Base-by-base conservation (phyloP, 1,140 invertebrate genomes). In the Colletes gigas region DNA sequence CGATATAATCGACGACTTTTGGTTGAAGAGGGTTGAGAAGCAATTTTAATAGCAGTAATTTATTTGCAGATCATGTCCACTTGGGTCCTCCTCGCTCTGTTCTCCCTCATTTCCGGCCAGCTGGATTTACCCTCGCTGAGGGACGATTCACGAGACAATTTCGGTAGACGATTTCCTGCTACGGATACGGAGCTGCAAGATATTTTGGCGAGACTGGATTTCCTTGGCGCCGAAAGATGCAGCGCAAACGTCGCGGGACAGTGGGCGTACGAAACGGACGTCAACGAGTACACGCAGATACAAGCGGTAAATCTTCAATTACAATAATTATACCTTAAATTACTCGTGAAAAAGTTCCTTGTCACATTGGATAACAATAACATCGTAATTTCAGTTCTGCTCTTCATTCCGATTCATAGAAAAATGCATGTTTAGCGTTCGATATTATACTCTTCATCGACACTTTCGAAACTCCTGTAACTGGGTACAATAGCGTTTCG, bases 211-310 rank as follows among this genome's bases (percentile, higher is more conserved):
- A 95, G 95, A 75, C 93, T 97, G 14, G 97, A 97, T 88, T 94
- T 96, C 63, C 95, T 96, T 80, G 95, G 96, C 14, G 96, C 96
- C 0, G 95, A 96, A 88, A 95, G 96, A 88, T 97, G 97, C 89
- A 97, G 96, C 4, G 95, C 95, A 47, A 97, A 97, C 91, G 97
- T 98, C 47, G 95, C 95, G 0, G 96, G 97, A 0, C 97, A 97
- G 86, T 98, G 97, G 97, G 95, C 96, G 89, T 98, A 97, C 90
- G 97, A 98, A 92, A 98, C 97, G 0, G 96, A 98, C 90, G 96
- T 98, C 7, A 97, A 97, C 90, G 96, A 97, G 90, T 95, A 94
- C 70, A 97, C 96, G 0, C 97, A 97, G 92, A 92, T 96, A 78
- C 95, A 96, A 91, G 97, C 97, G 91, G 97, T 98, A 92, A 96